These are phyloP conservation scores for Cydia pomonella DNA, from an alignment of 1,140 invertebrate species.

Conservation along the genomic window DNA sequence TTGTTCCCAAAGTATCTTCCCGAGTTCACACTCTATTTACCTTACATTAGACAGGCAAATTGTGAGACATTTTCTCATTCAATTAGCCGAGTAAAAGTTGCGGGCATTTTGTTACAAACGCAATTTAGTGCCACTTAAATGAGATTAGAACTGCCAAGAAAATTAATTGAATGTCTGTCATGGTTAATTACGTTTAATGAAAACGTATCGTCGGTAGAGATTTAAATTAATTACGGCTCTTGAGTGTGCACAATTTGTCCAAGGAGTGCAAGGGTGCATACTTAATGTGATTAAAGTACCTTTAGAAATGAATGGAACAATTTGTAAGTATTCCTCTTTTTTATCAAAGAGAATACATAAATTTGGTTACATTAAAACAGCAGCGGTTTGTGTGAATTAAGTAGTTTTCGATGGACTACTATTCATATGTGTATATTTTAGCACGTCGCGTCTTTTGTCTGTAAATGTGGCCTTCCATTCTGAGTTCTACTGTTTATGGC, in stretches of 20 bases:
- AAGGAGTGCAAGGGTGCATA: conserved; percentile 7
- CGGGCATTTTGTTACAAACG: conserved; percentile 14
- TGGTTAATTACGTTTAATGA: conserved; percentile 19
- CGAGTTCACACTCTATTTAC: conserved; percentile 10
- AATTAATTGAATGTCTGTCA: conserved; percentile 17
- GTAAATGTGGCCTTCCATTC: too few relatives aligned
- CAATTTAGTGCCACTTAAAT: conserved; percentile 19
- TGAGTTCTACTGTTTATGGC: too few relatives aligned
- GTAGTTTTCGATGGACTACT: too few relatives aligned
- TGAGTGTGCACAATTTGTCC: conserved; percentile 1
- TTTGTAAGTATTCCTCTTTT: not conserved
- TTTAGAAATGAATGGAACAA: not conserved
- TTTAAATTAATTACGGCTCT: conserved; percentile 11
- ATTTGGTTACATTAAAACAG: too few relatives aligned
- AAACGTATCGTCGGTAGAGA: conserved; percentile 14
- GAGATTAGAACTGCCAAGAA: conserved; percentile 11
- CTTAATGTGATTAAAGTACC: conserved; percentile 12
- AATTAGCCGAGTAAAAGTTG: conserved; percentile 1
- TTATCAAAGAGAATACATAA: not conserved
- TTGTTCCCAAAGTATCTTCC: not conserved
- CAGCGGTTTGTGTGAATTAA: too few relatives aligned
- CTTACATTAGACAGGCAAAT: conserved; percentile 14
- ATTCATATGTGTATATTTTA: too few relatives aligned
- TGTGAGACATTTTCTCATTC: conserved; percentile 11
- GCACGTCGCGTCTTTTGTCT: too few relatives aligned